These are phyloP conservation scores for Grammomys dolichurus DNA, from an alignment of 2,113 vertebrate genomes.

Conservation along the genomic window DNA sequence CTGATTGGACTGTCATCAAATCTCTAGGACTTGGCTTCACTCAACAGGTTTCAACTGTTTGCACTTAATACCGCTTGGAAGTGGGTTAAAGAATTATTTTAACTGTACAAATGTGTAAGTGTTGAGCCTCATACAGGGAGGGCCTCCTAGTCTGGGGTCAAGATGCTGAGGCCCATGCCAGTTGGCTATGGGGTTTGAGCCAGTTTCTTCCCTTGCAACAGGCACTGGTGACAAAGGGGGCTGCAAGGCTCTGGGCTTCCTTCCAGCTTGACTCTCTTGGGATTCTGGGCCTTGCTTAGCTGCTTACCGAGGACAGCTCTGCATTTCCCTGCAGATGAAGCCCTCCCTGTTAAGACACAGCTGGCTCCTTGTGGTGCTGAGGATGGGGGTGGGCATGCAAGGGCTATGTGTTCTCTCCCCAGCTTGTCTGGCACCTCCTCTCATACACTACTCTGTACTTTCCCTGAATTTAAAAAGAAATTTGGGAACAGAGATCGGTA, in stretches of 20 bases:
- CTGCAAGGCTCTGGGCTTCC: neutral
- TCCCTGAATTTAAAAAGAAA: neutral
- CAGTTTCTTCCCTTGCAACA: neutral
- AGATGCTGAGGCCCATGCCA: neutral
- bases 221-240: neutral
- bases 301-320: neutral
- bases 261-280: neutral
- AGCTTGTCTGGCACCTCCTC: neutral
- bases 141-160: neutral
- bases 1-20: neutral
- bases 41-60: conserved; percentile 25
- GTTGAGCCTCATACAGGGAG: neutral
- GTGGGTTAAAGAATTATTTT: conserved; percentile 34
- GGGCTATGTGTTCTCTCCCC: neutral
- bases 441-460: neutral
- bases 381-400: neutral
- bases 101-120: neutral
- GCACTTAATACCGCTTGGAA: conserved; percentile 15
- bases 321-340: neutral
- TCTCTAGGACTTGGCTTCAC: conserved; percentile 14
- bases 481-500: neutral
- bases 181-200: neutral
- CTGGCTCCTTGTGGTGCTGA: neutral
- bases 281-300: neutral
- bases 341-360: neutral